A percentile compares a stretch with the other conserved stretches of the same genome.
Evolutionary conservation across 1,140 invertebrate genomes (phyloP).

Genomic region (Drosophila kepulauana): DNA sequence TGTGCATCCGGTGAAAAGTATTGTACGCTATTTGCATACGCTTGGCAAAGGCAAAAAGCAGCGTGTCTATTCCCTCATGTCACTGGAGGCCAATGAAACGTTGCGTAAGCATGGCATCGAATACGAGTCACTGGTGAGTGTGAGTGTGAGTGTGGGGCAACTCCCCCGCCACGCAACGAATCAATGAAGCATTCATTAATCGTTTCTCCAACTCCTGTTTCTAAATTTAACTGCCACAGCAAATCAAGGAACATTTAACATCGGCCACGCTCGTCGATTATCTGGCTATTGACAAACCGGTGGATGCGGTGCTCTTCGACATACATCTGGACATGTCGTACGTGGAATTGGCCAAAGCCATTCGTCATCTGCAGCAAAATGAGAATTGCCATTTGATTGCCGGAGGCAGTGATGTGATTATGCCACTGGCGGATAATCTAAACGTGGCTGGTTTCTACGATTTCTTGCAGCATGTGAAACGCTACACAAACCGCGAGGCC

Average conservation of each 20-base stretch:
- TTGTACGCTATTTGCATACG: slow-evolving; percentile 67
- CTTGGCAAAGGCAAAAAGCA: slow-evolving; percentile 46
- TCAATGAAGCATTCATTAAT: not conserved
- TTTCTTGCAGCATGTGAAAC: slow-evolving; percentile 85
- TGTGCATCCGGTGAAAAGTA: slow-evolving; percentile 74
- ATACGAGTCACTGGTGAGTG: slow-evolving; percentile 70
- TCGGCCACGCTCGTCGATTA: slow-evolving; percentile 57
- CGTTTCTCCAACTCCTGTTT: not conserved
- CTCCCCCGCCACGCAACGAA: too few species aligned
- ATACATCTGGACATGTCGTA: slow-evolving; percentile 74
- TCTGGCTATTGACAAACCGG: slow-evolving; percentile 60
- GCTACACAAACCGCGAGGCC: slow-evolving; percentile 84
- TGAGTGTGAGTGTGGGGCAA: slow-evolving; percentile 2
- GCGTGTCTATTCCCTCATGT: slow-evolving; percentile 70
- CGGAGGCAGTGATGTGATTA: slow-evolving; percentile 70
- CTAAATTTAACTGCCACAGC: slow-evolving; percentile 23
- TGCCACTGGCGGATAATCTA: slow-evolving; percentile 65
- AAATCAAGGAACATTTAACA: slow-evolving; percentile 73
- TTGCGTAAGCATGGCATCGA: slow-evolving; percentile 72
- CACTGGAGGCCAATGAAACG: slow-evolving; percentile 68
- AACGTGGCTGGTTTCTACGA: slow-evolving; percentile 83
- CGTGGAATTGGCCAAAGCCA: slow-evolving; percentile 73
- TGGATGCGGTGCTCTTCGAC: slow-evolving; percentile 75
- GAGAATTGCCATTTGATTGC: slow-evolving; percentile 66
- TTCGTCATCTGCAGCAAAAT: slow-evolving; percentile 65